Percentiles rank a stretch among this genome's conserved stretches.
Conservation (phyloP, 2,888 invertebrate species). For the Eutolmus rufibarbis region DNA sequence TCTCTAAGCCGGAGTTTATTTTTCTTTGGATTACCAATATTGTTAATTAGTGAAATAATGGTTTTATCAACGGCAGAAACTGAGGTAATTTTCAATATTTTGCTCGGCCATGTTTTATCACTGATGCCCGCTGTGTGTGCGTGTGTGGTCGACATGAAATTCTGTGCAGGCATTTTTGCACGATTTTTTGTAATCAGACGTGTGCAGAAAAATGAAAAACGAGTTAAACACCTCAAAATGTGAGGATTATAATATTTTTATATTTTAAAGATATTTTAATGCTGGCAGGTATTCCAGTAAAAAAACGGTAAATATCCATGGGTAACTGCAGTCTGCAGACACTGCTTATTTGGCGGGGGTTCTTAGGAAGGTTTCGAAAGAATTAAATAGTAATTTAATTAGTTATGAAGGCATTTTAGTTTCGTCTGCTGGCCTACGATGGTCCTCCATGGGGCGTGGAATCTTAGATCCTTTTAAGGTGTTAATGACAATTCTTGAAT, state of each 20-base stretch:
- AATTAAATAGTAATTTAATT: background rate
- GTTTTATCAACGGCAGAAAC: constrained; percentile 17
- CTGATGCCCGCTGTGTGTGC: background rate
- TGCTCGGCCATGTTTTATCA: background rate
- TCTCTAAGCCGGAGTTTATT: background rate
- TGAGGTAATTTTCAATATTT: constrained; percentile 15
- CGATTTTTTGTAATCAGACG: background rate
- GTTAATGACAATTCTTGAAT: background rate
- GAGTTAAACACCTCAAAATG: background rate
- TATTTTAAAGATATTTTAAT: background rate
- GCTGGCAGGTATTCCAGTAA: background rate
- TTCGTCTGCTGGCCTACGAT: background rate
- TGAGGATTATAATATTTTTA: background rate
- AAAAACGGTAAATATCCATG: background rate
- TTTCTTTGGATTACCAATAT: background rate
- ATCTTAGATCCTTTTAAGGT: background rate
- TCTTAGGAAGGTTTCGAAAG: background rate
- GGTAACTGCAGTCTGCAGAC: background rate
- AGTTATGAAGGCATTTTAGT: background rate
- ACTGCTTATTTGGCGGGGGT: background rate
- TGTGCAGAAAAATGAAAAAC: background rate
- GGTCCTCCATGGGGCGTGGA: background rate
- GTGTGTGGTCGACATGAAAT: background rate
- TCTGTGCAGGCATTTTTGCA: background rate
- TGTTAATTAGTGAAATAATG: background rate